Base-by-base conservation (phyloP, 2,113 vertebrate genomes). In the Prochilodus magdalenae region DNA sequence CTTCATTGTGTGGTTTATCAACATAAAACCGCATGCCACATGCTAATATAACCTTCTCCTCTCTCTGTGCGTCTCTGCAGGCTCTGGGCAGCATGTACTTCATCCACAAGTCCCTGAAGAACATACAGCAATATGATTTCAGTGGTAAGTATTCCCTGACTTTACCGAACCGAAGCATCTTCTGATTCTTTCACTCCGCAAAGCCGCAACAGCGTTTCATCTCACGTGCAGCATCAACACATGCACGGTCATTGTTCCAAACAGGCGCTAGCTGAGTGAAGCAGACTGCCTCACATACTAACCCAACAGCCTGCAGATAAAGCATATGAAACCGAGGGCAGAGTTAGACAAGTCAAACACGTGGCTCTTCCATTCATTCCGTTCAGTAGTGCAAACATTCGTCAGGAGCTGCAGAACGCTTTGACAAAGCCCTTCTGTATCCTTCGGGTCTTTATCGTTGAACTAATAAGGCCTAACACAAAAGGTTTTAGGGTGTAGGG, bases 61-160 rank as follows among this genome's bases (percentile, higher is more conserved):
- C 60, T 85, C 24, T 87, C 67, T 84, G 3, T 77, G 15, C 91
- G 18, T 90, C 18, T 85, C 72, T 47, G 3, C 89, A 95, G 94
- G 94, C 94, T 62, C 90, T 95, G 87, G 94, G 94, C 63, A 94
- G 92, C 89, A 93, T 95, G 89, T 95, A 94, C 88, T 95, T 94
- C 89, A 94, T 95, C 82, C 94, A 95, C 88, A 93, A 92, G 82
- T 90, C 92, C 36, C 88, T 95, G 89, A 91, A 92, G 82, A 91
- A 92, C 86, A 87, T 94, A 88, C 87, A 87, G 72, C 94, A 94
- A 53, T 95, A 94, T 86, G 94, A 95, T 85, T 95, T 95, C 85
- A 90, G 89, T 74, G 90, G 94, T 95, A 92, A 91, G 33, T 55
- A 4, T 63, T 27, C 12, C 29, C 7, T 63, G 4, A 60, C 22